Evolutionary conservation across 2,113 vertebrate genomes (phyloP).

Genomic region (Entosphenus tridentatus): DNA sequence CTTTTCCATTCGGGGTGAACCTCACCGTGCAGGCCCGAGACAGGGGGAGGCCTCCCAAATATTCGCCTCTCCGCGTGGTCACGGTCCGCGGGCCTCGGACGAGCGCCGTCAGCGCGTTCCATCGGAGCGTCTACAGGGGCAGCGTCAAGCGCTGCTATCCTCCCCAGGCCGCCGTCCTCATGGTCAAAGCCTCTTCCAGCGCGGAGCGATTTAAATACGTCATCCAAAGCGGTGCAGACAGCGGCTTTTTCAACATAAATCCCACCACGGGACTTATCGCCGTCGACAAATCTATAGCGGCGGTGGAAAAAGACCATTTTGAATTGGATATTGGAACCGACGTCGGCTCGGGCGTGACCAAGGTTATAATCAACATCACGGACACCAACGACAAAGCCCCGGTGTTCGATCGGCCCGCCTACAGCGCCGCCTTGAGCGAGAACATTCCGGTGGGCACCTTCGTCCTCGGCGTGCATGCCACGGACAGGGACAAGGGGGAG

Average conservation of each 20-base stretch:
- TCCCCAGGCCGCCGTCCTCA: conserved; percentile 53
- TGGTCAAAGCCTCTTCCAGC: conserved; percentile 49
- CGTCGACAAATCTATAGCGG: conserved; percentile 42
- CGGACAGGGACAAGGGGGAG: conserved; percentile 60
- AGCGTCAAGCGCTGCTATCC: conserved; percentile 80
- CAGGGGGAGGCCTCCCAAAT: conserved; percentile 62
- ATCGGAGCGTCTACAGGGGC: conserved; percentile 54
- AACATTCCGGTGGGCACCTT: conserved; percentile 56
- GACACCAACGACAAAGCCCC: conserved; percentile 66
- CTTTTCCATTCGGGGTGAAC: conserved; percentile 66
- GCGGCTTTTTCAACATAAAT: conserved; percentile 46
- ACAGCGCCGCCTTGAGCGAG: conserved; percentile 67
- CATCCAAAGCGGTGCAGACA: conserved; percentile 42
- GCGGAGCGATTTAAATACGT: conserved; percentile 49
- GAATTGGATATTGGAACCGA: conserved; percentile 59
- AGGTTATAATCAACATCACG: conserved; percentile 49
- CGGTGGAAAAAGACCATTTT: conserved; percentile 31
- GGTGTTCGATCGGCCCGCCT: conserved; percentile 59
- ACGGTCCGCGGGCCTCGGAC: conserved; percentile 51
- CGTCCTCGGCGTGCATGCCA: conserved; percentile 46
- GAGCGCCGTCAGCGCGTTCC: conserved; percentile 49
- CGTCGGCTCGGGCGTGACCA: conserved; percentile 45
- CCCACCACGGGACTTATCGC: conserved; percentile 64
- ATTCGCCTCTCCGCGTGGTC: conserved; percentile 62
- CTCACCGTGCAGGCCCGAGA: conserved; percentile 87